A percentile compares a stretch with the other conserved stretches of the same genome.
phyloP scores from a whole-genome alignment of 1,140 invertebrate species.

The Drosophila truncata region DNA sequence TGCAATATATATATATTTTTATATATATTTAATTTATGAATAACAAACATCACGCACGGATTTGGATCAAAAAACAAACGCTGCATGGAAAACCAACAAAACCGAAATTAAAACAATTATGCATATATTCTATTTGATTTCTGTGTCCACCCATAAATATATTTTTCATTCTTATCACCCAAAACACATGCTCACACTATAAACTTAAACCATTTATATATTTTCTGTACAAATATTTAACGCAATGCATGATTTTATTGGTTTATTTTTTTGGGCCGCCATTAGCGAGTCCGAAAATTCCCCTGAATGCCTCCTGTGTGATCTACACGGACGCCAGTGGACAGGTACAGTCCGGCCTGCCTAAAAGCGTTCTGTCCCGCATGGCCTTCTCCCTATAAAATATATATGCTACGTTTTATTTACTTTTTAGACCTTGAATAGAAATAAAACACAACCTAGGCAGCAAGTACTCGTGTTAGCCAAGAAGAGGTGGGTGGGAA shows the following conservation, averaged over 20 bases:
- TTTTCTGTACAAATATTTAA: slow-evolving; percentile 35
- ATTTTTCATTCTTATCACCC: slow-evolving; percentile 18
- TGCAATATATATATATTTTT: slow-evolving; percentile 47
- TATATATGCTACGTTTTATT: slow-evolving; percentile 7
- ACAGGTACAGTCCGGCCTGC: slow-evolving; percentile 90
- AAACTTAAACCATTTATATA: no score
- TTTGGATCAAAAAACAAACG: slow-evolving; percentile 70
- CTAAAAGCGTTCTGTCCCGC: slow-evolving; percentile 28
- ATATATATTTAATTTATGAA: slow-evolving; percentile 60
- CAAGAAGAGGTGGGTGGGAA: background rate
- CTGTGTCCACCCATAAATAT: slow-evolving; percentile 11
- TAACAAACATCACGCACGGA: slow-evolving; percentile 66
- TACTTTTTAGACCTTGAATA: slow-evolving; percentile 6
- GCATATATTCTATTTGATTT: slow-evolving; percentile 20
- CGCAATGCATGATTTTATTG: slow-evolving; percentile 30
- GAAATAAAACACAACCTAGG: slow-evolving; percentile 68
- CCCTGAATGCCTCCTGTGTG: slow-evolving; percentile 95
- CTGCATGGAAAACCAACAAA: slow-evolving; percentile 60
- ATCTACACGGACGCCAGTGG: slow-evolving; percentile 97
- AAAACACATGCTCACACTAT: slow-evolving; percentile 4
- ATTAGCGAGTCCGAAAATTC: slow-evolving; percentile 87
- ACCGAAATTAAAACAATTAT: slow-evolving; percentile 28
- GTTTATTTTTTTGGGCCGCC: slow-evolving; percentile 28
- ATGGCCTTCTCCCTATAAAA: background rate
- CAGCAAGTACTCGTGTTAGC: slow-evolving; percentile 66